A percentile compares a stretch with the other conserved stretches of the same genome.
Evolutionary conservation across 2,888 invertebrate species (phyloP).

Genomic region (Unio pictorum): DNA sequence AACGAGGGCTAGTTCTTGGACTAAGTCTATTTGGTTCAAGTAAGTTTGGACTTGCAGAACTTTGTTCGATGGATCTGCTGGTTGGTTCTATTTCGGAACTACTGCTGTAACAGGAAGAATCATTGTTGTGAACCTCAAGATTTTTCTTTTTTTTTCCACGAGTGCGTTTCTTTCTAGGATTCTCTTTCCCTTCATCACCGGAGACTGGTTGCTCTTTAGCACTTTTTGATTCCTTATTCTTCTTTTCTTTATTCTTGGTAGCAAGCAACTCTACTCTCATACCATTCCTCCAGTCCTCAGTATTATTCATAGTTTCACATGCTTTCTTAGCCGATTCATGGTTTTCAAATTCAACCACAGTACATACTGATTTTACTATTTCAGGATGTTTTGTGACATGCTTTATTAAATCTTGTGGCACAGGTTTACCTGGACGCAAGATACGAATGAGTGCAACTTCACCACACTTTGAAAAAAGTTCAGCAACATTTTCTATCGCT

Average conservation of each 20-base stretch:
- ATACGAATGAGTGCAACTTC: constrained; percentile 92
- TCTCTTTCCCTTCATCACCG: constrained; percentile 49
- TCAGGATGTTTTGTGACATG: constrained; percentile 93
- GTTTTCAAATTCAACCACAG: constrained; percentile 91
- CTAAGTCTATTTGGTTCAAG: constrained; percentile 47
- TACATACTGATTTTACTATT: constrained; percentile 86
- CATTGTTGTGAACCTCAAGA: constrained; percentile 53
- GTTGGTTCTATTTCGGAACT: constrained; percentile 66
- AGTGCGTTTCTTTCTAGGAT: constrained; percentile 55
- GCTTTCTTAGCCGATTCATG: constrained; percentile 90
- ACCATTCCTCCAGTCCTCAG: constrained; percentile 68
- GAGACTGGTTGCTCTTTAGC: constrained; percentile 42
- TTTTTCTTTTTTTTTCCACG: constrained; percentile 51
- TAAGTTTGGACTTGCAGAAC: constrained; percentile 37
- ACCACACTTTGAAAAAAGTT: constrained; percentile 89
- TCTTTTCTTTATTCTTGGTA: constrained; percentile 52
- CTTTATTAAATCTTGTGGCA: constrained; percentile 91
- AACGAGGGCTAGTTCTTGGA: constrained; percentile 57
- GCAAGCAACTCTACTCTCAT: constrained; percentile 69
- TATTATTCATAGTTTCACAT: constrained; percentile 73
- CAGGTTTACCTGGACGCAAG: constrained; percentile 88
- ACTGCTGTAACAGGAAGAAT: constrained; percentile 65
- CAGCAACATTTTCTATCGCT: constrained; percentile 91
- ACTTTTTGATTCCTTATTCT: constrained; percentile 37
- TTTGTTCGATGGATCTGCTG: constrained; percentile 43